Base-by-base conservation (phyloP, 2,113 vertebrate genomes). In the Brachyistius frenatus region DNA sequence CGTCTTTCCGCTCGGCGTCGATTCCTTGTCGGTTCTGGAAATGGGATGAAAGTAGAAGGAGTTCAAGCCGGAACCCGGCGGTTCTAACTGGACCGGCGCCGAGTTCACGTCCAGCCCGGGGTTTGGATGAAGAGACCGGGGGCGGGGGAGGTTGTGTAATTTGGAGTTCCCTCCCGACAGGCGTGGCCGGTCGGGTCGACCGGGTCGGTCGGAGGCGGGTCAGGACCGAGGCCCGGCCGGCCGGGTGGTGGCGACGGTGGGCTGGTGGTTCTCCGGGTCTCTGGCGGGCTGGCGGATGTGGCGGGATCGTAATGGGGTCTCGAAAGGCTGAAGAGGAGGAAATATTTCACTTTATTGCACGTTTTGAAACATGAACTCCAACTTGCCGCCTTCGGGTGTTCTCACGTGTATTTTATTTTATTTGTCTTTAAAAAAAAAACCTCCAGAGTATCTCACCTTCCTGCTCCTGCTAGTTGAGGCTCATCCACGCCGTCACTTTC, bases 261-360 rank as follows among this genome's bases (percentile, higher is more conserved):
- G 90, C 81, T 79, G 91, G 86, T 83, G 86, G 83, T 73, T 82
- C 86, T 89, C 85, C 15, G 81, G 72, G 64, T 66, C 30, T 82
- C 75, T 88, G 87, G 73, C 78, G 69, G 23, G 78, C 70, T 57
- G 86, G 87, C 73, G 70, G 76, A 89, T 87, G 87, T 61, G 88
- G 91, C 86, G 91, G 92, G 89, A 87, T 92, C 86, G 76, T 84
- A 66, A 88, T 39, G 23, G 85, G 85, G 84, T 65, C 53, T 50
- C 33, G 64, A 64, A 53, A 73, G 71, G 82, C 93, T 93, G 6
- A 41, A 37, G 32, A 11, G 1, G 36, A 23, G 56, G 4, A 75
- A 35, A 16, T 1, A 15, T 23, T 23, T 23, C 23, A 23, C 23
- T 23, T 23, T 23, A 23, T 23, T 23, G 23, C 23, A 23, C 23